Percentiles rank a stretch among this genome's conserved stretches.
Evolutionary conservation across 35 echinoderm and acorn worm species (phyloP).

Genomic region (Heliocidaris erythrogramma): DNA sequence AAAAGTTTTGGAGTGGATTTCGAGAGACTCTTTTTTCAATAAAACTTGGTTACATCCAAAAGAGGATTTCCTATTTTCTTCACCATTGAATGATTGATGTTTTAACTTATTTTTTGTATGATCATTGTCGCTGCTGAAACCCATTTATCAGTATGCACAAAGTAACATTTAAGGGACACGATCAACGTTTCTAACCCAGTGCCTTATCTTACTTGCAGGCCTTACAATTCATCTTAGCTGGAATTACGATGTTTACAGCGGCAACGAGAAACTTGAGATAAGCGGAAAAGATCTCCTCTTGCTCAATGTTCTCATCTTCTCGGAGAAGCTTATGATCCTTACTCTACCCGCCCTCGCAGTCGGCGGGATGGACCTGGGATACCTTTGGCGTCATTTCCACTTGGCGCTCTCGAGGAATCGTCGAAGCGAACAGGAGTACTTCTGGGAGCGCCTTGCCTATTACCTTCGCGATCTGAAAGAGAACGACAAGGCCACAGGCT

Average conservation of each 20-base stretch:
- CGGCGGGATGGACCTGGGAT: slow-evolving; percentile 26
- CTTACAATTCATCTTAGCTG: slow-evolving; percentile 49
- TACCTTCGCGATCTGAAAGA: slow-evolving; percentile 45
- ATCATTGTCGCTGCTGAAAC: no score
- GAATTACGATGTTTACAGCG: slow-evolving; percentile 61
- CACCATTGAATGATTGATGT: no score
- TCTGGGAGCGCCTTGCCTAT: slow-evolving; percentile 46
- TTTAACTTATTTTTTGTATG: no score
- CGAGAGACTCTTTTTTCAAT: no score
- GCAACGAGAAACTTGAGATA: not conserved
- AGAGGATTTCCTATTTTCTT: no score
- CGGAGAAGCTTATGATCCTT: slow-evolving; percentile 36
- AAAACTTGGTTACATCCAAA: no score
- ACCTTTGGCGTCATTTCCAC: slow-evolving; percentile 50
- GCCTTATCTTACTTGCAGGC: not conserved
- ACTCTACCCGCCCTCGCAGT: slow-evolving; percentile 32
- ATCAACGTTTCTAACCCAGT: not conserved
- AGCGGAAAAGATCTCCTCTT: not conserved
- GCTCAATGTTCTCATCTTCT: slow-evolving; percentile 52
- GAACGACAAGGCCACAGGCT: not conserved
- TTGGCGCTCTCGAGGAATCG: slow-evolving; percentile 49
- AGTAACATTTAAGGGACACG: no score
- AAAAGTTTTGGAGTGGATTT: no score
- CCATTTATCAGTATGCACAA: no score
- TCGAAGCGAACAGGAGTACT: slow-evolving; percentile 39